Evolutionary conservation across 1,140 invertebrate species (phyloP).

Genomic region (Drosophila trapezifrons): DNA sequence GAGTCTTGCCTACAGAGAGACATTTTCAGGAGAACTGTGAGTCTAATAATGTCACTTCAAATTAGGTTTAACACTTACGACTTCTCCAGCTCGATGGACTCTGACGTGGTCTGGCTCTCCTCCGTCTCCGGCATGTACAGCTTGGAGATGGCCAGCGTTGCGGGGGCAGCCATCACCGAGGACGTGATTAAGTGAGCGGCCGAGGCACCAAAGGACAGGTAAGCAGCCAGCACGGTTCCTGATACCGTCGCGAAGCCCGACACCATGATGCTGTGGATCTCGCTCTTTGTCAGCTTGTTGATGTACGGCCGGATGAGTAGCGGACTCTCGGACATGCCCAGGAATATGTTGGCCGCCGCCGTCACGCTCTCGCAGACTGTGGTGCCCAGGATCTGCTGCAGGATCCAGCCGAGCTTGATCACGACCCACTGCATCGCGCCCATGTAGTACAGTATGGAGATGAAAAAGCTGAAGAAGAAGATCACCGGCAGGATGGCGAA

Average conservation of each 20-base stretch:
- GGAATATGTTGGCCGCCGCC: slow-evolving; percentile 94
- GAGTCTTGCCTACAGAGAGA: slow-evolving; percentile 88
- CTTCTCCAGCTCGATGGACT: slow-evolving; percentile 87
- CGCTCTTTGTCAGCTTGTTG: slow-evolving; percentile 91
- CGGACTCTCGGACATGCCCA: slow-evolving; percentile 96
- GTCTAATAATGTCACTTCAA: background rate
- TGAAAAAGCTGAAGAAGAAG: slow-evolving; percentile 95
- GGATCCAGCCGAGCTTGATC: slow-evolving; percentile 90
- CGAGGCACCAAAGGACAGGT: slow-evolving; percentile 95
- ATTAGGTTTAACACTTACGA: slow-evolving; percentile 85
- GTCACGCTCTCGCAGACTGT: slow-evolving; percentile 96
- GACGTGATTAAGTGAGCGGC: slow-evolving; percentile 93
- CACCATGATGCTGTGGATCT: slow-evolving; percentile 96
- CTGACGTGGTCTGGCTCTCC: slow-evolving; percentile 88
- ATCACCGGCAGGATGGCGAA: slow-evolving; percentile 94
- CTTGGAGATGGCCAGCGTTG: slow-evolving; percentile 94
- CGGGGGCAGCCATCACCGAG: slow-evolving; percentile 97
- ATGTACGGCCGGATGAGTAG: slow-evolving; percentile 95
- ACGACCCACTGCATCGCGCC: slow-evolving; percentile 95
- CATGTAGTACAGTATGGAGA: slow-evolving; percentile 94
- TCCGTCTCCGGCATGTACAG: slow-evolving; percentile 96
- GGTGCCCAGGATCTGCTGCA: slow-evolving; percentile 91
- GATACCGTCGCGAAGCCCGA: slow-evolving; percentile 98
- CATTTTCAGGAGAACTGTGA: slow-evolving; percentile 1
- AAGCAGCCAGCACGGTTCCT: slow-evolving; percentile 95